Percentiles rank a stretch among this genome's conserved stretches.
These are phyloP conservation scores for Microctenopoma stevenorrisi DNA, from an alignment of 2,797 vertebrate genomes.

Conservation along the genomic window DNA sequence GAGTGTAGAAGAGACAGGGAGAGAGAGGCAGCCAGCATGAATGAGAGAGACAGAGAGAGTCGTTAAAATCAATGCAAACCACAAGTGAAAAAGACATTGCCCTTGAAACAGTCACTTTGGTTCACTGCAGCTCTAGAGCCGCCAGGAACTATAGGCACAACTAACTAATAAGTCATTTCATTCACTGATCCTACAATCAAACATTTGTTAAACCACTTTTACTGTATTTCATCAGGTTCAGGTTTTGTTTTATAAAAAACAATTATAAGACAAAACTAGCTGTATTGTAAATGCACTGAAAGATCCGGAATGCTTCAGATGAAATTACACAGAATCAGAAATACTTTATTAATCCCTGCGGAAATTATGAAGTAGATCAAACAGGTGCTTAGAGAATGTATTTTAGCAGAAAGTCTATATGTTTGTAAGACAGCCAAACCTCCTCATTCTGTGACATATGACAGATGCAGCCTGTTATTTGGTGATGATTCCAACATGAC, in stretches of 20 bases:
- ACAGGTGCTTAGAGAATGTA: not conserved
- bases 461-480: constrained; percentile 10
- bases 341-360: too few relatives aligned
- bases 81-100: constrained; percentile 64
- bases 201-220: not conserved
- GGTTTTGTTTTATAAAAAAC: too few relatives aligned
- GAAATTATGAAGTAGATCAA: not conserved
- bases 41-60: constrained; percentile 55
- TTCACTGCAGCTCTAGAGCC: constrained; percentile 37
- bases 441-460: not conserved
- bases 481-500: constrained; percentile 4
- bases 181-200: not conserved
- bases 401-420: not conserved
- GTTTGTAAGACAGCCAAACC: not conserved
- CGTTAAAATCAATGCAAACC: constrained; percentile 77
- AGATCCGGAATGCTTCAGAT: too few relatives aligned
- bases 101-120: constrained; percentile 69
- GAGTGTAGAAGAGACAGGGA: not conserved
- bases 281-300: not conserved
- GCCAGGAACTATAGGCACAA: constrained; percentile 9
- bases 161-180: constrained; percentile 10
- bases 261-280: too few relatives aligned
- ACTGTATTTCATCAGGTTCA: too few relatives aligned
- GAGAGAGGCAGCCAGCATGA: constrained; percentile 26
- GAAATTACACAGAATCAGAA: not conserved